Conservation (phyloP, 2,113 vertebrate species). For the Uropsilus gracilis region DNA sequence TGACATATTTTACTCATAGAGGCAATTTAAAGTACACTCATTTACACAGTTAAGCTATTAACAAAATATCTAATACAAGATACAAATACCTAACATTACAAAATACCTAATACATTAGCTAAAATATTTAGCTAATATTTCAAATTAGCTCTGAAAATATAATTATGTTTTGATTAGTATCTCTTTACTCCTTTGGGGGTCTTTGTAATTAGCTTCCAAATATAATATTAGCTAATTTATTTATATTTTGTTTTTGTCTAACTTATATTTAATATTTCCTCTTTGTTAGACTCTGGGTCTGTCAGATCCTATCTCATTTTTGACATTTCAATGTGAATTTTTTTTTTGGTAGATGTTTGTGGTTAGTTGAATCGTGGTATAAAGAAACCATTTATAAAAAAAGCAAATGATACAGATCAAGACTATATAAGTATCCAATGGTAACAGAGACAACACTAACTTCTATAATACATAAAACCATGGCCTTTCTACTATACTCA, state of each 20-base stretch:
- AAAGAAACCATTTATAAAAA: background rate
- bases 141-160: background rate
- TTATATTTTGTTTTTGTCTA: background rate
- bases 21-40: background rate
- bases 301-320: background rate
- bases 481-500: background rate
- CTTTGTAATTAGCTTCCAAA: conserved; percentile 5
- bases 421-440: background rate
- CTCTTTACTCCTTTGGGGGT: background rate
- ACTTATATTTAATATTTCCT: conserved; percentile 7
- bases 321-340: background rate
- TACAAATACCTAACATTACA: too few relatives aligned
- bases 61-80: too few relatives aligned
- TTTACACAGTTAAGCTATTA: background rate
- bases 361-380: background rate
- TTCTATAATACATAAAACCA: background rate
- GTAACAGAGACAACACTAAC: background rate
- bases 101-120: too few relatives aligned
- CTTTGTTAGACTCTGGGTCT: background rate
- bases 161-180: background rate
- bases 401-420: background rate
- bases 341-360: background rate
- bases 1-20: background rate
- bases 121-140: too few relatives aligned
- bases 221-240: background rate